Evolutionary conservation across 2,888 invertebrate genomes (phyloP).

Genomic region (Eumerus sabulonum): DNA sequence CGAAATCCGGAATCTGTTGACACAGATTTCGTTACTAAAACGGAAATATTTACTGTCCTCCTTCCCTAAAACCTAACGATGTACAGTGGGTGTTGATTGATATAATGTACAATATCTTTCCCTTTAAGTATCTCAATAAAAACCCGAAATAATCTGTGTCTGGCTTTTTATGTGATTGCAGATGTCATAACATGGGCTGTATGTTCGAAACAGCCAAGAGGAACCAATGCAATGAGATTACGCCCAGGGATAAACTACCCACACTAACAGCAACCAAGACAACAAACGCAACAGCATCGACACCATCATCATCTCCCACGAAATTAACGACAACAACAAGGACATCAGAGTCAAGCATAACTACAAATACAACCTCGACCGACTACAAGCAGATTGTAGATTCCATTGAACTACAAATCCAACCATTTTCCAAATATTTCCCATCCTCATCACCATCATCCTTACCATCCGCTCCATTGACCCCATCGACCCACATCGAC

Average conservation of each 20-base stretch:
- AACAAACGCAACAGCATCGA: slow-evolving; percentile 42
- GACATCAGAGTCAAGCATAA: slow-evolving; percentile 22
- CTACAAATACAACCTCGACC: slow-evolving; percentile 18
- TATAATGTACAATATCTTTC: slow-evolving; percentile 17
- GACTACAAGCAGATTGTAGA: slow-evolving; percentile 33
- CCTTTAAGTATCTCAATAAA: slow-evolving; percentile 14
- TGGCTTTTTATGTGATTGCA: slow-evolving; percentile 80
- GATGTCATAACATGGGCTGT: slow-evolving; percentile 96
- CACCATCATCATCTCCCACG: no score
- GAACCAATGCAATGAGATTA: slow-evolving; percentile 68
- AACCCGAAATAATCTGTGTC: no score
- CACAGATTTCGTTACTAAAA: slow-evolving; percentile 16
- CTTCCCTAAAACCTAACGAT: not conserved
- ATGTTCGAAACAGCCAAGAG: slow-evolving; percentile 83
- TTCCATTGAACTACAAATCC: slow-evolving; percentile 57
- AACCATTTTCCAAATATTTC: slow-evolving; percentile 60
- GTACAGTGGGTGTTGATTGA: slow-evolving; percentile 49
- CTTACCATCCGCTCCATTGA: not conserved
- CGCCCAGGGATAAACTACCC: slow-evolving; percentile 64
- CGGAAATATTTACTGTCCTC: slow-evolving; percentile 1
- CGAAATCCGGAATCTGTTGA: slow-evolving; percentile 7
- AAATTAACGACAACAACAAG: slow-evolving; percentile 10
- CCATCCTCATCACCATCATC: slow-evolving; percentile 25
- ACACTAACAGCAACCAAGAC: slow-evolving; percentile 56
- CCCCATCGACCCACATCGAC: slow-evolving; percentile 1